Base-by-base conservation (phyloP, 2,797 vertebrate genomes). In the Dipus sagitta region DNA sequence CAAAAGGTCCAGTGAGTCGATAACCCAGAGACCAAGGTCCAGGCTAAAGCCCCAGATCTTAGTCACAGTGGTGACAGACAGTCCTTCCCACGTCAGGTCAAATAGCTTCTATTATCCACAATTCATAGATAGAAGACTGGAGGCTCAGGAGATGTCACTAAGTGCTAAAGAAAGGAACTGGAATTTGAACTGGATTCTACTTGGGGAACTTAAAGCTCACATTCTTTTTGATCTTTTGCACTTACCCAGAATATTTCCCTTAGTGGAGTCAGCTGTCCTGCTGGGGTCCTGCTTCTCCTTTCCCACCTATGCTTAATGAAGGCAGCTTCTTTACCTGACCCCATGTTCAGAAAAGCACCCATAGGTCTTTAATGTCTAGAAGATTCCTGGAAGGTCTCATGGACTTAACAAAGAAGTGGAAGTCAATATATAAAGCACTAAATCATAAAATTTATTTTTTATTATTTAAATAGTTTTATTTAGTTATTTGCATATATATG, bases 261-360 rank as follows among this genome's bases (percentile, higher is more conserved):
- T 3, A 54, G 71, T 89, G 9, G 1, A 58, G 58, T 30, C 0
- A 20, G 17, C 38, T 26, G 0, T 1, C 0, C 28, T 30, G 0
- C 68, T 80, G 34, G 17, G n/a, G 34, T 1, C 30, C 23, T 0
- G 0, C 8, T 65, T 24, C 20, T 26, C 9, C 4, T 62, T 30
- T 28, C 30, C 9, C 1, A 72, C 15, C 15, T 26, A 15, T 32
- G 34, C 24, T 18, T 88, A 77, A 80, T 10, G 78, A 95, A 30
- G 79, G 1, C 12, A 42, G 42, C 92, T 94, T 94, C 77, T 21
- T 88, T 26, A 0, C 4, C 28, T 71, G 62, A 2, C 26, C 64
- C 91, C 20, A 52, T 2, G 4, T 81, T 78, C 4, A 62, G 47
- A 62, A 86, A 92, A 95, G 15, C 18, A 85, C 30, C 7, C 65